Evolutionary conservation across 2,113 vertebrate genomes (phyloP).

Genomic region (Trematocara nigrifrons): DNA sequence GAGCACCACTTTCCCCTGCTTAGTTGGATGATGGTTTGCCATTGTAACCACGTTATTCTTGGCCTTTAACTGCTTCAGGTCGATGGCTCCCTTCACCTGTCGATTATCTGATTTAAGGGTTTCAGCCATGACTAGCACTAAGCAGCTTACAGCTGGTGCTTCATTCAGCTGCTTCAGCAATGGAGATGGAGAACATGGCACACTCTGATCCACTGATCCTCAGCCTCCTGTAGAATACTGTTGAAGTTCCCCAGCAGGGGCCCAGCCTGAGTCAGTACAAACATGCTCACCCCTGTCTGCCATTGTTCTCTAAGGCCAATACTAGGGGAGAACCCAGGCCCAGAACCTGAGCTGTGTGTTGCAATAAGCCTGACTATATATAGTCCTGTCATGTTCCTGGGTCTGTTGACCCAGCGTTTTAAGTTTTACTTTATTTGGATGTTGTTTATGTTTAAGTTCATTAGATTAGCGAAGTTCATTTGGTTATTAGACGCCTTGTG

Average conservation of each 20-base stretch:
- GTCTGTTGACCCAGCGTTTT: no score
- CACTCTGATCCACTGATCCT: neutral
- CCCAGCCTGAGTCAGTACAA: neutral
- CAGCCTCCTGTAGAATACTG: neutral
- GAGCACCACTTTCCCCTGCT: neutral
- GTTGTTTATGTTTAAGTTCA: no score
- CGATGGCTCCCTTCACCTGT: neutral
- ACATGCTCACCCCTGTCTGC: neutral
- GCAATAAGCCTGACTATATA: neutral
- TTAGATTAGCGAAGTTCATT: no score
- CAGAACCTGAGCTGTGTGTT: neutral
- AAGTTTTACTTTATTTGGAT: no score
- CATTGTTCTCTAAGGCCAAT: neutral
- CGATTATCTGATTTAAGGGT: neutral
- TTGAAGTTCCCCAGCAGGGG: neutral
- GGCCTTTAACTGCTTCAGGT: neutral
- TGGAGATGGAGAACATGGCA: neutral
- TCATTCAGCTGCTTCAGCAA: neutral
- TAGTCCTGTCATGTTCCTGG: neutral
- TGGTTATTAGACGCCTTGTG: no score
- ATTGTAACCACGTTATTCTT: neutral
- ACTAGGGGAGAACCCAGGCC: neutral
- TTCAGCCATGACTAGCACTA: neutral
- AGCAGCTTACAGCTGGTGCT: neutral
- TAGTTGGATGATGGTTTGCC: neutral